Base-by-base conservation (phyloP, 2,888 invertebrate species). In the Lasius platythorax region DNA sequence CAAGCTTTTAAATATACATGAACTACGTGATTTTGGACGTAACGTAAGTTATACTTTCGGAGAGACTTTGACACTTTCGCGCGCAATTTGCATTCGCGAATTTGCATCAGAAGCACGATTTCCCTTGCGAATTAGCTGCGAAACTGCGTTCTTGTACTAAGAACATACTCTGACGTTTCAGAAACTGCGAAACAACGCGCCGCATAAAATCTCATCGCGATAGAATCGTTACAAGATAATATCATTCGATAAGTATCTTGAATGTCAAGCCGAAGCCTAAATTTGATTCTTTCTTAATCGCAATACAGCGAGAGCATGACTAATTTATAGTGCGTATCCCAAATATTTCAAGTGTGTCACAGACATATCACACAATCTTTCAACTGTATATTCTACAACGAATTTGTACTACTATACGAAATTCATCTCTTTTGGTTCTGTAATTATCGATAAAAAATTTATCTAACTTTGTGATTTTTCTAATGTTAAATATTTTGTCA, bases 81-180 rank as follows among this genome's bases (percentile, higher is more conserved):
- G 68, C 67, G 78, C 78, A 83, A 83, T 83, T 83, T 83, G 68
- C 79, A 79, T 79, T 72, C 58, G 73, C 84, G 66, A 81, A 81
- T 84, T 81, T 84, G 82, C 82, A 84, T 84, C 72, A 81, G 68
- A 73, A 84, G 58, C 84, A 58, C 73, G 82, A 82, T 84, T 84
- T 84, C 84, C 84, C 84, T 72, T 84, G 84, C 84, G 82, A 66
- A 84, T 84, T 84, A 84, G 84, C 64, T 72, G 81, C 70, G 83
- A 68, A 79, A 79, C 78, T 83, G 82, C 76, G 43, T 78, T 53
- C 78, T 67, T 68, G 82, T 83, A 78, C 61, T 56, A 73, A 58
- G 78, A 83, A 61, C 46, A 78, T 15, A 72, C 46, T 18, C 15
- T 46, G 61, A n/a, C 79, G 33, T 70, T 53, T 12, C 50, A 46